Evolutionary conservation across 1,140 invertebrate genomes (phyloP), one percentile per base, ranked within the genome.

Genomic region (Elysia chlorotica): DNA sequence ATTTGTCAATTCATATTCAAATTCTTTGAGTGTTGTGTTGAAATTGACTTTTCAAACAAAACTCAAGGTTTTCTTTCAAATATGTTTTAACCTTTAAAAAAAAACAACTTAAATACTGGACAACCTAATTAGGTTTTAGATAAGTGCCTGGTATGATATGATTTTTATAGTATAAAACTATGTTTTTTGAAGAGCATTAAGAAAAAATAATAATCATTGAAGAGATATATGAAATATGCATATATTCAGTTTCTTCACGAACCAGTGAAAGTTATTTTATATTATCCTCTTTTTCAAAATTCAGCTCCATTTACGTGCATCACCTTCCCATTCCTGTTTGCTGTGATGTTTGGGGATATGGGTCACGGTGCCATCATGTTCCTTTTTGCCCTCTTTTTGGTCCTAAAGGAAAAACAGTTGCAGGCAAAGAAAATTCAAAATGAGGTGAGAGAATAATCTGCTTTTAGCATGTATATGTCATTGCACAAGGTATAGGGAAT

Each of bases 251-350:
- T 48, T 10, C n/a, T 10, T n/a, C 41, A 14, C 41, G 10, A 14
- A 14, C 41, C n/a, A 48, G n/a, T 14, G n/a, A 48, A n/a, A 14
- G 41, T 48, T 48, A 14, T 14, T n/a, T 48, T 48, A 10, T 48
- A 14, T 48, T n/a, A 63, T 36, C 37, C n/a, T 2, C 37, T 10
- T 65, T 21, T 41, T 36, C n/a, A 77, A 28, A 67, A 69, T 79
- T 76, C 88, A 92, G 94, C 95, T 65, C 90, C 95, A 0, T 99
- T 95, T 86, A 96, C 96, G 0, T 96, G 96, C 80, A 96, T 99
- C 69, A 97, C 96, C 0, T 99, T 99, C 88, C 97, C 97, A 31
- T 99, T 99, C 89, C 87, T 99, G 54, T 99, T 99, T 88, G 95
- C 94, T 70, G 92, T 99, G 78, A 99, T 99, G 97, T 99, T 99